These are phyloP conservation scores for Oscheius sp. DNA, from an alignment of 2,888 invertebrate species.

Conservation along the genomic window DNA sequence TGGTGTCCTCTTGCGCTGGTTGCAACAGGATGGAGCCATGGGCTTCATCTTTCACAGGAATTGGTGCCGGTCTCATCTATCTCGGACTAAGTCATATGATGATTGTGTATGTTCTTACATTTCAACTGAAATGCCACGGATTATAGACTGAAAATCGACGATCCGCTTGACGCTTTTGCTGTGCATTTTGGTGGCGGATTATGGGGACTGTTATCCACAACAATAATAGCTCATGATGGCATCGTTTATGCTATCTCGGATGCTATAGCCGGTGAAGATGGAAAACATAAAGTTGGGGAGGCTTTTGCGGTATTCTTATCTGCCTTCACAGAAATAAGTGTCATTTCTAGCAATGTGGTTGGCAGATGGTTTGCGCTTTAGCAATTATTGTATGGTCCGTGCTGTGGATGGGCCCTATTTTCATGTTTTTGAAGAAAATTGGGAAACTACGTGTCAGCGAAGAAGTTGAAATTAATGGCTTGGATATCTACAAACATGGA, in stretches of 20 bases:
- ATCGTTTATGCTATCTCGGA: slow-evolving; percentile 61
- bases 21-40: slow-evolving; percentile 75
- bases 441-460: slow-evolving; percentile 57
- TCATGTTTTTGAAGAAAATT: slow-evolving; percentile 52
- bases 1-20: slow-evolving; percentile 76
- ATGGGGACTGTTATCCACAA: slow-evolving; percentile 74
- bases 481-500: slow-evolving; percentile 63
- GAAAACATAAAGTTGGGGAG: slow-evolving; percentile 43
- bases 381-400: slow-evolving; percentile 59
- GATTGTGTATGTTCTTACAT: slow-evolving; percentile 46
- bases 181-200: slow-evolving; percentile 77
- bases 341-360: slow-evolving; percentile 58
- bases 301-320: slow-evolving; percentile 48
- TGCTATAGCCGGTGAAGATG: slow-evolving; percentile 47
- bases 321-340: neutral
- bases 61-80: slow-evolving; percentile 75
- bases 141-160: slow-evolving; percentile 73
- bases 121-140: neutral
- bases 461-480: slow-evolving; percentile 62
- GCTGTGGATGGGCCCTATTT: slow-evolving; percentile 58
- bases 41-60: slow-evolving; percentile 75
- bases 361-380: slow-evolving; percentile 58
- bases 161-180: slow-evolving; percentile 77
- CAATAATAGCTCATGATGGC: slow-evolving; percentile 58
- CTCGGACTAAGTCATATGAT: slow-evolving; percentile 71